Base-by-base conservation (phyloP, 2,888 invertebrate genomes). In the Oxytorus armatus region DNA sequence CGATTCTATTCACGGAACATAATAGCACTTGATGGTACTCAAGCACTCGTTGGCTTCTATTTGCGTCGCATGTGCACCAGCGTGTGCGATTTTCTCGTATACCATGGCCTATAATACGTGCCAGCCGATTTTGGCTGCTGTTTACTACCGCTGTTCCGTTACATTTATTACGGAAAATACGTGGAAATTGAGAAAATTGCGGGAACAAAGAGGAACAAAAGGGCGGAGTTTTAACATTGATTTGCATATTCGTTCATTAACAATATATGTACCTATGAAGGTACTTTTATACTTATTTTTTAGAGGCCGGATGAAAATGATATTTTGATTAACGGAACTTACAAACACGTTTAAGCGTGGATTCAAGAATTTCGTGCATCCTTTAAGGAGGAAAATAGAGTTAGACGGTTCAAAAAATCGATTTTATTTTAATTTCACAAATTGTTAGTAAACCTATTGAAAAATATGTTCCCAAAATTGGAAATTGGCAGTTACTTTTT, bases 11-110 rank as follows among this genome's bases (percentile, higher is more conserved):
- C 59, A 42, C n/a, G 36, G 59, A 44, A 59, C 29, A 47, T 16
- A 68, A 68, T 59, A 33, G n/a, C 47, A 75, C 66, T 47, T 51
- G 25, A 5, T 53, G 57, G 75, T 42, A 25, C 25, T 21, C 25
- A 25, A 47, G 16, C 39, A 51, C 29, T 39, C 36, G 0, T 23
- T 66, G 49, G 57, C 49, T 39, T 4, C 5, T 4, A 39, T 66
- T 18, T 3, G 25, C 7, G 44, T 44, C 10, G 55, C 10, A 14
- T 55, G 14, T 14, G 14, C 7, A 0, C 5, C 25, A 4, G 25
- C n/a, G n/a, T 53, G 18, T 23, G n/a, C 25, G 5, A 55, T 29
- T 33, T 55, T 29, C 55, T 55, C 55, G 14, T 8, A 16, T 51
- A 51, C 3, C 51, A 25, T 3, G 10, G n/a, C n/a, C n/a, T n/a